A percentile compares a stretch with the other conserved stretches of the same genome.
Evolutionary conservation across 2,113 vertebrate genomes (phyloP).

Genomic region (Chiloscyllium plagiosum): DNA sequence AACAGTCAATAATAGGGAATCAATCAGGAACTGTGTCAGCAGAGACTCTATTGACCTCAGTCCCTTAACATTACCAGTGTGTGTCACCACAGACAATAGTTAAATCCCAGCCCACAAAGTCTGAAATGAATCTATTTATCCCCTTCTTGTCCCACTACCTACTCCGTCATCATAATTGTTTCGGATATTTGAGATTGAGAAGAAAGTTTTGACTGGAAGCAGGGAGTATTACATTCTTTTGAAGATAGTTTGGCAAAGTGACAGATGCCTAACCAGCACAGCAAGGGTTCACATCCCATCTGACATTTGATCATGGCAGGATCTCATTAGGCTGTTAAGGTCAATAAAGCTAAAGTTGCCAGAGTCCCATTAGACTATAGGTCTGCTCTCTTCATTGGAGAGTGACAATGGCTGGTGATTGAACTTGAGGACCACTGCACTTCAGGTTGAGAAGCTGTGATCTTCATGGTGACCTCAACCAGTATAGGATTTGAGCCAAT

Average conservation of each 20-base stretch:
- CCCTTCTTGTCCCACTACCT: background rate
- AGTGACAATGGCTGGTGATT: too few species aligned
- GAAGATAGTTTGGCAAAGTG: background rate
- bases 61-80: background rate
- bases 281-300: background rate
- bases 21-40: background rate
- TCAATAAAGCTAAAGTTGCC: background rate
- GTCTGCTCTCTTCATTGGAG: too few species aligned
- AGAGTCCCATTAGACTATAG: too few species aligned
- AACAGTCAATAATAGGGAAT: background rate
- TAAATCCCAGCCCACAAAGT: background rate
- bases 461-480: too few species aligned
- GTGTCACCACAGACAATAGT: background rate
- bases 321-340: background rate
- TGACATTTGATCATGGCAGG: background rate
- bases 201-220: background rate
- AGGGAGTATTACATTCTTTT: background rate
- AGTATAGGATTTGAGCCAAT: too few species aligned
- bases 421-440: too few species aligned
- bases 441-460: too few species aligned
- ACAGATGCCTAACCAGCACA: too few species aligned
- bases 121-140: background rate
- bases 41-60: background rate
- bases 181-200: background rate
- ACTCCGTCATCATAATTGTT: background rate